phyloP scores from a whole-genome alignment of 2,113 vertebrate genomes.

The Telmatochromis sp. region DNA sequence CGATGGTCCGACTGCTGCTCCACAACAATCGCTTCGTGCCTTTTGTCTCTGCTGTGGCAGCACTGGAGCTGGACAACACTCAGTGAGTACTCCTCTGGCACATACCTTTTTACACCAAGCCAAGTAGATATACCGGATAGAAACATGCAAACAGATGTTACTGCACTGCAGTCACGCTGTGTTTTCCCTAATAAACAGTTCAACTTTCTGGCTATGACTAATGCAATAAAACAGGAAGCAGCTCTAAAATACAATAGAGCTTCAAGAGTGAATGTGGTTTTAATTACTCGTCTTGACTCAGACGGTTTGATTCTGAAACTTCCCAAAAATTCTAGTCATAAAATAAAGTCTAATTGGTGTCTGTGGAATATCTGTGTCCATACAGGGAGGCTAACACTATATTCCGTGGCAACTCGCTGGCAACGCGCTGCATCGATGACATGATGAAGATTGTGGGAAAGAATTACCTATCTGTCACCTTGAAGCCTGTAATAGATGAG shows the following conservation, averaged over 20 bases:
- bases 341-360: not conserved
- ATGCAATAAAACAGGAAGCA: not conserved
- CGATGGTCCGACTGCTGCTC: slow-evolving; percentile 87
- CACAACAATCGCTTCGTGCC: slow-evolving; percentile 91
- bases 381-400: slow-evolving; percentile 95
- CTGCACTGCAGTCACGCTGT: not conserved
- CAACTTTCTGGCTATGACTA: not conserved
- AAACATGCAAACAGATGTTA: not conserved
- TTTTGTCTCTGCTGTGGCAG: slow-evolving; percentile 86
- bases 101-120: not conserved
- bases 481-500: slow-evolving; percentile 94
- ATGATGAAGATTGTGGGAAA: slow-evolving; percentile 99
- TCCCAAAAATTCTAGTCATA: not conserved
- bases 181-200: not conserved
- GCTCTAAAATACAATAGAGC: not conserved
- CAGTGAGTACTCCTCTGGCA: slow-evolving; percentile 75
- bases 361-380: not conserved
- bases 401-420: slow-evolving; percentile 93
- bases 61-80: slow-evolving; percentile 89
- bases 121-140: not conserved
- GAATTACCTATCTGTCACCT: slow-evolving; percentile 91
- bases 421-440: slow-evolving; percentile 94
- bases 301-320: not conserved
- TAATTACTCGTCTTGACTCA: not conserved
- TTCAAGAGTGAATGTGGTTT: not conserved